These are phyloP conservation scores for Melikaiella ostensackeni DNA, from an alignment of 2,888 invertebrate species.

Conservation along the genomic window DNA sequence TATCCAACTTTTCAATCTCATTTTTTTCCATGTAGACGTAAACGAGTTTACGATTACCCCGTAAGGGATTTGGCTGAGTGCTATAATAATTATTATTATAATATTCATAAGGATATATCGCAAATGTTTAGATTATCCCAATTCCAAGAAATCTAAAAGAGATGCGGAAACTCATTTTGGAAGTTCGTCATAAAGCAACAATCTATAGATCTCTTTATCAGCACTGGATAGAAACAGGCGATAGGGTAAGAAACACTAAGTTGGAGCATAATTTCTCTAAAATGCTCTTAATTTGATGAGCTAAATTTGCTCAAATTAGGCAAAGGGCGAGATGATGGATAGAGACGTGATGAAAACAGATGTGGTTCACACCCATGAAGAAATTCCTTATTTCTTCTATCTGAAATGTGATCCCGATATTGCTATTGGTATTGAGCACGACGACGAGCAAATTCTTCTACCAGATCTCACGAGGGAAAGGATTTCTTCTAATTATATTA, in stretches of 20 bases:
- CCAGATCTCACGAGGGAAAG: conserved; percentile 54
- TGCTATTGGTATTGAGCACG: conserved; percentile 55
- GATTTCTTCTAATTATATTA: conserved; percentile 53
- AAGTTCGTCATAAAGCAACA: conserved; percentile 54
- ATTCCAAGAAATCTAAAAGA: conserved; percentile 55
- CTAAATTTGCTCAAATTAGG: conserved; percentile 39
- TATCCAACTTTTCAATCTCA: too few relatives aligned
- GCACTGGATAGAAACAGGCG: conserved; percentile 55
- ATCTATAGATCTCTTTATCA: conserved; percentile 57
- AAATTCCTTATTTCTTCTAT: conserved; percentile 54
- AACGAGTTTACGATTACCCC: too few relatives aligned
- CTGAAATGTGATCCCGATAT: conserved; percentile 53
- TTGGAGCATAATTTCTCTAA: too few relatives aligned
- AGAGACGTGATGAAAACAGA: conserved; percentile 49
- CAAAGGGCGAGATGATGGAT: conserved; percentile 48
- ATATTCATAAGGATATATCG: neutral
- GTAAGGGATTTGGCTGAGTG: too few relatives aligned
- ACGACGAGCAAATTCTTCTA: conserved; percentile 55
- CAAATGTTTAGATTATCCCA: conserved; percentile 50
- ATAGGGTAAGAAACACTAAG: conserved; percentile 45
- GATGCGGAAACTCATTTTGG: conserved; percentile 51
- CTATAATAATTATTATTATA: too few relatives aligned
- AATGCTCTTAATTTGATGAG: neutral
- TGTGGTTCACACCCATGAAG: conserved; percentile 44
- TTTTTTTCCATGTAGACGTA: too few relatives aligned